These are phyloP conservation scores for Tribolium madens DNA, from an alignment of 1,140 invertebrate genomes.

Conservation along the genomic window DNA sequence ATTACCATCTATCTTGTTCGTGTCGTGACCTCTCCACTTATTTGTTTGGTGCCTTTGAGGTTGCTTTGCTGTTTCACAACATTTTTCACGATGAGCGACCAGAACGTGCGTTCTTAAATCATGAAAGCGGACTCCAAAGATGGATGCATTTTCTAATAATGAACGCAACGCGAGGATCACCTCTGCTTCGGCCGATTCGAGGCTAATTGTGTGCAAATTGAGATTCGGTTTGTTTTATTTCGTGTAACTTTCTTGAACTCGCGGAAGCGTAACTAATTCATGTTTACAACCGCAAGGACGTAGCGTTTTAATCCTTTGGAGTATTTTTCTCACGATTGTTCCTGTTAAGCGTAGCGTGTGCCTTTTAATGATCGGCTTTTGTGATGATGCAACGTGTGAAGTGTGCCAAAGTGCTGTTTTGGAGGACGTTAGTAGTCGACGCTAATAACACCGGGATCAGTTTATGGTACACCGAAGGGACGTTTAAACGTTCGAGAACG, in stretches of 20 bases:
- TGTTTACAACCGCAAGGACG: conserved; percentile 46
- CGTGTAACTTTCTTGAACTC: conserved; percentile 38
- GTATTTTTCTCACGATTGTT: conserved; percentile 40
- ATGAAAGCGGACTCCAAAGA: neutral
- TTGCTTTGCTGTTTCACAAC: conserved; percentile 31
- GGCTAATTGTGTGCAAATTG: conserved; percentile 41
- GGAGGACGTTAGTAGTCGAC: conserved; percentile 16
- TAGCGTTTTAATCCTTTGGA: conserved; percentile 29
- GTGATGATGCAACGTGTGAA: conserved; percentile 41
- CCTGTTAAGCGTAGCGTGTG: conserved; percentile 4
- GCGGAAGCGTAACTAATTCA: conserved; percentile 41
- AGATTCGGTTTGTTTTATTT: conserved; percentile 25
- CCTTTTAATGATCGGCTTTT: conserved; percentile 14
- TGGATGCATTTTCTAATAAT: neutral
- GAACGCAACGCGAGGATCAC: neutral
- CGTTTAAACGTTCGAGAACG: conserved; percentile 23
- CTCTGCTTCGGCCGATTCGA: neutral
- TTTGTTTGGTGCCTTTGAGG: conserved; percentile 45
- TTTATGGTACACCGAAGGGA: conserved; percentile 39
- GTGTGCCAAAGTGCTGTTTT: conserved; percentile 39
- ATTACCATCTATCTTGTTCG: conserved; percentile 43
- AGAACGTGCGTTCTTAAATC: neutral
- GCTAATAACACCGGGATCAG: conserved; percentile 29
- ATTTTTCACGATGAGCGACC: conserved; percentile 9
- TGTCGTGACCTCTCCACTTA: conserved; percentile 44